Evolutionary conservation across 2,113 vertebrate genomes (phyloP).

Genomic region (Amphilophus citrinellus): DNA sequence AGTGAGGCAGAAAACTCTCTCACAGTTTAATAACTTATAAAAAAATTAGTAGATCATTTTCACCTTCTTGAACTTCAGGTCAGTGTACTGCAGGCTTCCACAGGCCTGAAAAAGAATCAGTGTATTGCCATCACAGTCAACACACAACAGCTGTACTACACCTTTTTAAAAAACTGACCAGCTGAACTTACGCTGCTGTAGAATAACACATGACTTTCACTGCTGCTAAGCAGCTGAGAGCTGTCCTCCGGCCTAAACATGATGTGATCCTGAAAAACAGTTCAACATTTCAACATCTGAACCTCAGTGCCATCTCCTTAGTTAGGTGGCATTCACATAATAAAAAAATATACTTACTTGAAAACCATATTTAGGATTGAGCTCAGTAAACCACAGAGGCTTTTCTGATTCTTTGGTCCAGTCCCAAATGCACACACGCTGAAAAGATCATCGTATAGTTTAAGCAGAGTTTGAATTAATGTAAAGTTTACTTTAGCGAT

Average conservation of each 20-base stretch:
- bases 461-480: not conserved
- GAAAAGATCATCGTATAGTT: slow-evolving; percentile 1
- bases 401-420: slow-evolving; percentile 85
- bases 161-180: not conserved
- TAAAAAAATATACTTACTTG: slow-evolving; percentile 83
- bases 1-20: not conserved
- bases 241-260: slow-evolving; percentile 85
- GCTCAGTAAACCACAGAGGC: slow-evolving; percentile 77
- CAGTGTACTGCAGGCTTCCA: slow-evolving; percentile 61
- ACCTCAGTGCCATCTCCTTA: not conserved
- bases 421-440: slow-evolving; percentile 91
- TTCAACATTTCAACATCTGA: not conserved
- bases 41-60: slow-evolving; percentile 28
- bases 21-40: not conserved
- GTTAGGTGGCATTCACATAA: not conserved
- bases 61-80: slow-evolving; percentile 83
- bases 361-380: slow-evolving; percentile 79
- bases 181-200: slow-evolving; percentile 86
- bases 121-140: slow-evolving; percentile 14
- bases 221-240: slow-evolving; percentile 89
- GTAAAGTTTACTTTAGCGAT: not conserved
- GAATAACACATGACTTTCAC: slow-evolving; percentile 85
- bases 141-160: not conserved
- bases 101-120: slow-evolving; percentile 68
- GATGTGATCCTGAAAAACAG: slow-evolving; percentile 79